Evolutionary conservation across 2,113 vertebrate genomes (phyloP).

Genomic region (Laterallus jamaicensis): DNA sequence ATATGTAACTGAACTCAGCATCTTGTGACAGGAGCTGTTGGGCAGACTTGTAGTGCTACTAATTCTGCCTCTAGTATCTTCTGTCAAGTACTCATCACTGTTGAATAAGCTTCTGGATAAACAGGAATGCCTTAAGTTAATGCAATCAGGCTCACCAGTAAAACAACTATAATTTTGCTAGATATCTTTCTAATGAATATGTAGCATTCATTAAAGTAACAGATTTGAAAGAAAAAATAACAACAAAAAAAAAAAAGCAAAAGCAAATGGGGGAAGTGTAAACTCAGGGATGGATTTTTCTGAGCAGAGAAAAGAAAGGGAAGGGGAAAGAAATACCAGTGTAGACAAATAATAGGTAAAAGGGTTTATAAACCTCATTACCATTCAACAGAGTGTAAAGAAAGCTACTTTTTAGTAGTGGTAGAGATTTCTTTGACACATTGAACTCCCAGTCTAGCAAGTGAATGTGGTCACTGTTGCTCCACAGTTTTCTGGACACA

Average conservation of each 20-base stretch:
- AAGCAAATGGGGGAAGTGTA: background rate
- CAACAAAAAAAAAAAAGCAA: background rate
- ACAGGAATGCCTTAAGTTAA: background rate
- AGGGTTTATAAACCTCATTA: background rate
- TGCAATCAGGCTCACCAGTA: background rate
- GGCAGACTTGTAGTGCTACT: background rate
- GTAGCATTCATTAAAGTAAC: background rate
- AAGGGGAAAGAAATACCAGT: background rate
- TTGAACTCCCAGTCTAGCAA: background rate
- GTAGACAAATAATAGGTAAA: background rate
- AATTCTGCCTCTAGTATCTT: background rate
- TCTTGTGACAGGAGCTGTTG: background rate
- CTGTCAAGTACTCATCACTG: background rate
- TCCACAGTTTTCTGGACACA: background rate
- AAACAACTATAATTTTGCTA: background rate
- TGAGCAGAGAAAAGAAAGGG: background rate
- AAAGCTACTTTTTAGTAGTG: background rate
- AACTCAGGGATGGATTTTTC: background rate
- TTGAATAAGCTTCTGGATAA: background rate
- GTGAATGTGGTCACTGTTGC: background rate
- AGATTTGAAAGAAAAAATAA: background rate
- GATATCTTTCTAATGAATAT: background rate
- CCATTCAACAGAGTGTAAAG: background rate
- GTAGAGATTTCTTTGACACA: background rate
- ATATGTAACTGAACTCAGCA: background rate